These are phyloP conservation scores for Luscinia luscinia DNA, from an alignment of 2,797 vertebrate genomes.

Conservation along the genomic window DNA sequence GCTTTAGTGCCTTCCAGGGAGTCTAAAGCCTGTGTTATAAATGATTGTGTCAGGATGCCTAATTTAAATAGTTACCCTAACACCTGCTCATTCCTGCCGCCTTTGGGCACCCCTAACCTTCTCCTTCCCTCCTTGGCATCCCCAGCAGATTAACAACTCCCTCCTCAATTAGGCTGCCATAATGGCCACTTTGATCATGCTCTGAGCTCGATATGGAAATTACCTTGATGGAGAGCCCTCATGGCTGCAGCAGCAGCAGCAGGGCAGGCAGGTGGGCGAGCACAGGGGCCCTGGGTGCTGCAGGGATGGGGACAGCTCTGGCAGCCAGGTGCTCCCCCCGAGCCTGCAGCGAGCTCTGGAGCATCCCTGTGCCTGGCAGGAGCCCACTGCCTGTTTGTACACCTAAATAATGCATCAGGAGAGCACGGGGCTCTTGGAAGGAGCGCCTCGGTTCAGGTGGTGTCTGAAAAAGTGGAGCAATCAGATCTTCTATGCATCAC, in stretches of 20 bases:
- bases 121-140: slow-evolving; percentile 3
- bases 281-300: fast-evolving
- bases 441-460: neutral
- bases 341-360: neutral
- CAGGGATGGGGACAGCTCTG: neutral
- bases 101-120: slow-evolving; percentile 38
- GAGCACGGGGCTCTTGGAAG: neutral
- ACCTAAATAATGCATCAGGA: neutral
- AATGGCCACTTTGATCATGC: slow-evolving; percentile 27
- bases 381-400: neutral
- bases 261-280: fast-evolving
- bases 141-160: slow-evolving; percentile 18
- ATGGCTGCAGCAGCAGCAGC: neutral
- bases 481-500: neutral
- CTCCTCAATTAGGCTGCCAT: slow-evolving; percentile 11
- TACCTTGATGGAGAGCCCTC: neutral
- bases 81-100: slow-evolving; percentile 43
- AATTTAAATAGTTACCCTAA: slow-evolving; percentile 58
- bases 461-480: neutral
- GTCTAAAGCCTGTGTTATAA: neutral
- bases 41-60: slow-evolving; percentile 13
- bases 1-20: neutral
- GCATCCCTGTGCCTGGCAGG: neutral
- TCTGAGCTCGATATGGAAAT: neutral
- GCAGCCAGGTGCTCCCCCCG: neutral